These are phyloP conservation scores for Isichthys henryi DNA, from an alignment of 2,113 vertebrate genomes.

Conservation along the genomic window DNA sequence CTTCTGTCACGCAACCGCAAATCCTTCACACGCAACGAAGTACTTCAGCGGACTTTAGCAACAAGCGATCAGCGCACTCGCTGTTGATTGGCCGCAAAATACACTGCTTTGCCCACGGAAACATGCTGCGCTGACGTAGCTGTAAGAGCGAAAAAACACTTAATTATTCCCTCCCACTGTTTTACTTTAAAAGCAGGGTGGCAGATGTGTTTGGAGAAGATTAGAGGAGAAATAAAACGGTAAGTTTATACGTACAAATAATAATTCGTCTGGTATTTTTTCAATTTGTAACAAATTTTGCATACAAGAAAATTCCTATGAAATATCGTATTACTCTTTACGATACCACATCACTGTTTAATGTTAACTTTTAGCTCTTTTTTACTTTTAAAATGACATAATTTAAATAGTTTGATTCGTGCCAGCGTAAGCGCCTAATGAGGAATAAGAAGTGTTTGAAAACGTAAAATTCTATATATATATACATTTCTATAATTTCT, in stretches of 20 bases:
- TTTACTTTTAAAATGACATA: neutral
- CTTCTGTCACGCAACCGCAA: constrained; percentile 6
- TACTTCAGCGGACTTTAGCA: neutral
- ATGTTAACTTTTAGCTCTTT: neutral
- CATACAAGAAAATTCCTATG: neutral
- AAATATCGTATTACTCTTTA: neutral
- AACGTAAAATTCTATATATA: neutral
- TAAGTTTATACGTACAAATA: neutral
- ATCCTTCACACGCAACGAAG: neutral
- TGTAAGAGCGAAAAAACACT: neutral
- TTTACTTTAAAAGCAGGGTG: neutral
- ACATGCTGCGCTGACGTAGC: neutral
- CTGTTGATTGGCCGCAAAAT: neutral
- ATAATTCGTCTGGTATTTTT: neutral
- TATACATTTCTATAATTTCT: neutral
- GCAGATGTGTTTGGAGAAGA: neutral
- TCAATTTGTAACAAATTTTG: neutral
- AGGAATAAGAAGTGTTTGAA: neutral
- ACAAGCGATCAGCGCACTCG: neutral
- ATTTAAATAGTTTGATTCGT: neutral
- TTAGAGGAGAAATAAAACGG: neutral
- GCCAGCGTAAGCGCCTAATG: neutral
- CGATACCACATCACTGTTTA: neutral
- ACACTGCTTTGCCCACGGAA: neutral
- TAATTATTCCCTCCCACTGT: neutral